Evolutionary conservation across 2,113 vertebrate genomes (phyloP), one percentile per base, ranked within the genome.

Genomic region (Ammospiza caudacuta): DNA sequence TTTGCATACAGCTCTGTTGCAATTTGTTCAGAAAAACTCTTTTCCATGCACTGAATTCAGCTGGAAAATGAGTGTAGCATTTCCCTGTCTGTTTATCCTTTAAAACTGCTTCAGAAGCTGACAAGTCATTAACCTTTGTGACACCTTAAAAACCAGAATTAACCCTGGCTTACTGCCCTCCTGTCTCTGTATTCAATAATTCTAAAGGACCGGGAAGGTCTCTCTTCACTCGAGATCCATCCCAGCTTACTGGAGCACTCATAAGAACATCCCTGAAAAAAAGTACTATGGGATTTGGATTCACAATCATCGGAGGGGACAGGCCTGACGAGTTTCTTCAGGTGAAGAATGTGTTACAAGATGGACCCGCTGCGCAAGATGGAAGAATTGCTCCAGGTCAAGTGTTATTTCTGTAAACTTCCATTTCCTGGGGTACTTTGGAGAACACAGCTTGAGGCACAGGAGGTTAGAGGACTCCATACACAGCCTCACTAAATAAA

Each of bases 261-360:
- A 96, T 99, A 75, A 98, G 98, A 81, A 99, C 99, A 0, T 98
- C 99, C 0, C 96, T 99, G 55, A 98, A 98, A 58, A 99, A 99
- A 96, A 99, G 99, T 67, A 86, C 98, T 2, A 99, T 99, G 98
- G 99, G 99, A 8, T 99, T 99, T 89, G 99, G 99, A 47, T 99
- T 99, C 90, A 99, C 99, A 59, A 99, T 99, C 84, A 99, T 99
- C 7, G 99, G 99, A n/a, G 99, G 99, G 72, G 99, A 99, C 94
- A 98, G 99, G 51, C 99, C 99, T 9, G 99, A 99, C 44, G 99
- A 99, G 96, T 99, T 99, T 96, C 98, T 99, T 6, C 99, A 99
- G 95, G 99, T 99, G 95, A 99, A 99, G 96, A 99, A 99, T 15
- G 99, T 99, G 47, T 97, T 99, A 39, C 98, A 98, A 62, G 99